Evolutionary conservation across 2,797 vertebrate species (phyloP).

Genomic region (Enteromius treurensis): DNA sequence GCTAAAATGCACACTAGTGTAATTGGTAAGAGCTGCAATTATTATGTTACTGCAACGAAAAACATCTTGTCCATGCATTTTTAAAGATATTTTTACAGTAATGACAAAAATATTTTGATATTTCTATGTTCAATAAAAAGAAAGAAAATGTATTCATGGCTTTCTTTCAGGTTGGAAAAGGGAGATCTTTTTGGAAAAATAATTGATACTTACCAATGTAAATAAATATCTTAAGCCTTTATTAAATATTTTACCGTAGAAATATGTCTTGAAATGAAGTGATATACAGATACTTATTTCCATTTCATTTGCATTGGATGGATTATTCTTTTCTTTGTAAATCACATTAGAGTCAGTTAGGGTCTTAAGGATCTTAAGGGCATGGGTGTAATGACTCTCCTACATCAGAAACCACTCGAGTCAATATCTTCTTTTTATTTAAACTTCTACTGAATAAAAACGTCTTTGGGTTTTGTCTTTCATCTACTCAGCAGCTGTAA

Average conservation of each 20-base stretch:
- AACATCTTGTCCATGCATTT: not conserved
- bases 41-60: not conserved
- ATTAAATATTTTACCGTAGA: not conserved
- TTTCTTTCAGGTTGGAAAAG: not conserved
- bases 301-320: not conserved
- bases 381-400: not conserved
- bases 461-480: not conserved
- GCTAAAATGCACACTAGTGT: not conserved
- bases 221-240: not conserved
- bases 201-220: not conserved
- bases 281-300: not conserved
- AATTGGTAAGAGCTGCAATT: not conserved
- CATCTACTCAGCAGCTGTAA: not conserved
- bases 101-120: not conserved
- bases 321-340: constrained; percentile 2
- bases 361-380: not conserved
- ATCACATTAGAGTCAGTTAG: not conserved
- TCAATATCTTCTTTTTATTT: not conserved
- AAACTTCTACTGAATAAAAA: not conserved
- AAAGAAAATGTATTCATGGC: not conserved
- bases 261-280: not conserved
- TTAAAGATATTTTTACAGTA: not conserved
- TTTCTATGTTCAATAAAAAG: not conserved
- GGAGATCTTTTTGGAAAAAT: not conserved
- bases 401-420: not conserved